Conservation (phyloP, 1,140 invertebrate genomes). For the Bacillus rossius region DNA sequence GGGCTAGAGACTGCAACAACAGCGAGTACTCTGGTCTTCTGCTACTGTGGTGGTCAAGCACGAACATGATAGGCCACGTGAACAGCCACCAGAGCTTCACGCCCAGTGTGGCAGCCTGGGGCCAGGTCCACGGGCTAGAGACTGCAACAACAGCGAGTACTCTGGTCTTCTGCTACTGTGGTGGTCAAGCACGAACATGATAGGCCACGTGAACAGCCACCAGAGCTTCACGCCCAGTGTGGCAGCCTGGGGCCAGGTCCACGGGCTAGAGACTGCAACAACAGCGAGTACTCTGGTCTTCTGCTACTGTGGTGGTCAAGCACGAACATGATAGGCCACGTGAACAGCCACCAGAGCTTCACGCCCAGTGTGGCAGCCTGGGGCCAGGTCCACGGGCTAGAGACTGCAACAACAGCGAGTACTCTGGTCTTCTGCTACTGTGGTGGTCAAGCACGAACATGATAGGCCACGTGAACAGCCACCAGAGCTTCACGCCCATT, state of each 20-base stretch:
- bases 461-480: constrained; percentile 68
- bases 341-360: constrained; percentile 59
- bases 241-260: background rate
- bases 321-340: constrained; percentile 65
- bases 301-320: constrained; percentile 68
- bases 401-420: background rate
- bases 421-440: constrained; percentile 51
- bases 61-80: constrained; percentile 65
- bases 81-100: constrained; percentile 57
- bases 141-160: background rate
- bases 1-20: background rate
- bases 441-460: constrained; percentile 59
- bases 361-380: background rate
- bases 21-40: constrained; percentile 36
- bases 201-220: constrained; percentile 70
- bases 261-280: constrained; percentile 1
- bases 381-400: background rate
- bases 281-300: background rate
- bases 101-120: background rate
- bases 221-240: constrained; percentile 40
- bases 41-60: constrained; percentile 68
- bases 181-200: constrained; percentile 59
- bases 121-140: background rate
- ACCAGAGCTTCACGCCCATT: constrained; percentile 47
- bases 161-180: constrained; percentile 60